Evolutionary conservation across 2,113 vertebrate genomes (phyloP).

Genomic region (Bambusicola thoracicus): DNA sequence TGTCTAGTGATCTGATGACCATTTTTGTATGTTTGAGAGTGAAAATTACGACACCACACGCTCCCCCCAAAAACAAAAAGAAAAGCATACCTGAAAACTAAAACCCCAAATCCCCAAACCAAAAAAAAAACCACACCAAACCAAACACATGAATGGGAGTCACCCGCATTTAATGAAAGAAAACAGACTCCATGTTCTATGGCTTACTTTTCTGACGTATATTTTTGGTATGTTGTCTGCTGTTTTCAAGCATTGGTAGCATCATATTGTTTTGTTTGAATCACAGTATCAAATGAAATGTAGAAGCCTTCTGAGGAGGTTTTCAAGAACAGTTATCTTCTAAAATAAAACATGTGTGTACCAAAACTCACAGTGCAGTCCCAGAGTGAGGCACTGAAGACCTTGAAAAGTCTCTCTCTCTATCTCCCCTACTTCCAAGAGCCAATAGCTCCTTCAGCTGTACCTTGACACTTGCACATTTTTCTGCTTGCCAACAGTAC

Average conservation of each 20-base stretch:
- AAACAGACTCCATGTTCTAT: neutral
- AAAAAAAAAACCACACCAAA: neutral
- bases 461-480: neutral
- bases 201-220: neutral
- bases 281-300: neutral
- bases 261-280: neutral
- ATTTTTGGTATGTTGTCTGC: neutral
- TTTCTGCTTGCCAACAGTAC: neutral
- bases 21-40: neutral
- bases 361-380: neutral
- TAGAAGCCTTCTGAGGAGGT: neutral
- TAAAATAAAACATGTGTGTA: neutral
- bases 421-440: neutral
- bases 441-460: neutral
- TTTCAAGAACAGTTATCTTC: neutral
- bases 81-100: neutral
- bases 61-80: accelerated
- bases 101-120: neutral
- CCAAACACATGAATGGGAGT: neutral
- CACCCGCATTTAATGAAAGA: neutral
- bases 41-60: neutral
- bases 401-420: neutral
- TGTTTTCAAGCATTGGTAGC: neutral
- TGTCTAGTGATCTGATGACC: neutral
- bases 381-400: neutral